Evolutionary conservation across 1,140 invertebrate species (phyloP).

Genomic region (Atopsyche davidsoni): DNA sequence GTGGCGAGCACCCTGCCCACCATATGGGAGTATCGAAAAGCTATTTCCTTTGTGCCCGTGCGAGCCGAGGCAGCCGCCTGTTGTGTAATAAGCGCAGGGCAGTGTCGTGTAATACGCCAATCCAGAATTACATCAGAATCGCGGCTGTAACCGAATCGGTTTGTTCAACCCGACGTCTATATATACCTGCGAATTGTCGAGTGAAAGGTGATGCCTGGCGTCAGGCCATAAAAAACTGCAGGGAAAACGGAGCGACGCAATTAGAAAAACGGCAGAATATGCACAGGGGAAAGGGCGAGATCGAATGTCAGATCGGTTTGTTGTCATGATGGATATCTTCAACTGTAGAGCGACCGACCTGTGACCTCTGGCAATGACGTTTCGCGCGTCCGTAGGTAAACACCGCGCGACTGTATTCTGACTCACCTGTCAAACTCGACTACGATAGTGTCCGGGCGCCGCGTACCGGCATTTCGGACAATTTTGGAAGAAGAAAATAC

Average conservation of each 20-base stretch:
- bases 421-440: constrained; percentile 18
- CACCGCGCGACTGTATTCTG: constrained; percentile 8
- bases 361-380: constrained; percentile 26
- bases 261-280: constrained; percentile 1
- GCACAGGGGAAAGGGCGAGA: background rate
- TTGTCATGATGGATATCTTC: too few relatives aligned
- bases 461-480: background rate
- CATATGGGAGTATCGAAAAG: too few relatives aligned
- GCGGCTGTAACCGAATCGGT: constrained; percentile 2
- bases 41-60: too few relatives aligned
- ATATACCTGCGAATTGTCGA: background rate
- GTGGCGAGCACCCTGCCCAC: too few relatives aligned
- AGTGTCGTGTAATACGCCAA: too few relatives aligned
- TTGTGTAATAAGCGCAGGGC: too few relatives aligned
- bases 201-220: constrained; percentile 7
- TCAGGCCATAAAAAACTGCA: constrained; percentile 8
- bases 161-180: constrained; percentile 6
- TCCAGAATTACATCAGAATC: too few relatives aligned
- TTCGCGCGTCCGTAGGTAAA: constrained; percentile 10
- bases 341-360: constrained; percentile 7
- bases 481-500: too few relatives aligned
- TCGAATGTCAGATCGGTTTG: too few relatives aligned
- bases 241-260: background rate
- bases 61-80: too few relatives aligned
- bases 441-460: background rate